These are phyloP conservation scores for Platyura marginata DNA, from an alignment of 1,140 invertebrate genomes.

Conservation along the genomic window DNA sequence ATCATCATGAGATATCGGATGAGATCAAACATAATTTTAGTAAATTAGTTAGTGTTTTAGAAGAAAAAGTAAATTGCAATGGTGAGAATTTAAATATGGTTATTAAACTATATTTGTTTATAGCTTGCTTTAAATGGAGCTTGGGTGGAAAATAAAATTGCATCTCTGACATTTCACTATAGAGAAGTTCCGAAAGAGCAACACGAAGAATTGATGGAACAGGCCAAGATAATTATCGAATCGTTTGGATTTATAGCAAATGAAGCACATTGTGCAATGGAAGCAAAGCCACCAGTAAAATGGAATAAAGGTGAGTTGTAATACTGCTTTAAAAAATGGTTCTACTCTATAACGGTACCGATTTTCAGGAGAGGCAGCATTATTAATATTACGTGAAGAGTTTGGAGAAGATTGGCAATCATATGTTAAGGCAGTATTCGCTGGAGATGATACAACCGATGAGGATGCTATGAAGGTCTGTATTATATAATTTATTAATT, in stretches of 20 bases:
- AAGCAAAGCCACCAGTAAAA: constrained; percentile 72
- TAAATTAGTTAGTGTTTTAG: constrained; percentile 51
- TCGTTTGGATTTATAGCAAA: constrained; percentile 54
- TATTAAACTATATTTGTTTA: constrained; percentile 2
- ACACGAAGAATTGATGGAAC: constrained; percentile 36
- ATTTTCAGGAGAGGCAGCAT: constrained; percentile 51
- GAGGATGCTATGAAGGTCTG: constrained; percentile 76
- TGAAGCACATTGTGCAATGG: constrained; percentile 63
- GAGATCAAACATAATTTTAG: constrained; percentile 65
- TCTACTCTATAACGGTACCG: no score
- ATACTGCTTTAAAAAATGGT: constrained; percentile 1
- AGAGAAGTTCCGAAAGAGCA: constrained; percentile 51
- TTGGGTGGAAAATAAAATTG: constrained; percentile 82
- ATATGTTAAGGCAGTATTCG: constrained; percentile 69
- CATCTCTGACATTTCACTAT: constrained; percentile 75
- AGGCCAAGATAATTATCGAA: constrained; percentile 50
- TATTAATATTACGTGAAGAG: constrained; percentile 72
- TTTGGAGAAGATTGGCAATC: constrained; percentile 77
- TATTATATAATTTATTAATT: constrained; percentile 1
- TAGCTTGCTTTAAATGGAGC: constrained; percentile 64
- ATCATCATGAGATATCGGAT: constrained; percentile 69
- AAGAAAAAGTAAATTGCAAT: constrained; percentile 41
- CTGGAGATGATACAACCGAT: constrained; percentile 76
- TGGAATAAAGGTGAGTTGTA: constrained; percentile 64
- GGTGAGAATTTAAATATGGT: not conserved